These are phyloP conservation scores for Hetaerina titia DNA, from an alignment of 2,888 invertebrate genomes.

Conservation along the genomic window DNA sequence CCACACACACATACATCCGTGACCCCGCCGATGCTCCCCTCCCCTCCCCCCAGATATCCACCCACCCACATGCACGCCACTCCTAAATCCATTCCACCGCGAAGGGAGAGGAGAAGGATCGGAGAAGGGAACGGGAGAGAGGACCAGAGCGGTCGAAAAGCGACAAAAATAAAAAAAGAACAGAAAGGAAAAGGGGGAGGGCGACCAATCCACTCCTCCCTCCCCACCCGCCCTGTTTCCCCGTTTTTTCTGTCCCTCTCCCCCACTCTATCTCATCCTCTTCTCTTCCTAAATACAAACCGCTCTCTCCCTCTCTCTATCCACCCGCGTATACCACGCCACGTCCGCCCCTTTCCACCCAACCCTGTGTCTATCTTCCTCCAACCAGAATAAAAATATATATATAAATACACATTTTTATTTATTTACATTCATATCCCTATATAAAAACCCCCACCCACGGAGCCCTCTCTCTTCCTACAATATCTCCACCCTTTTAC, in stretches of 20 bases:
- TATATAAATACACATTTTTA: no score
- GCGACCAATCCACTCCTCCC: background rate
- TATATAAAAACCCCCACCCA: background rate
- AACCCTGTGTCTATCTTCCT: background rate
- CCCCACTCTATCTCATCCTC: background rate
- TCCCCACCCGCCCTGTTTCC: background rate
- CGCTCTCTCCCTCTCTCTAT: background rate
- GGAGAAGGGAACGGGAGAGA: background rate
- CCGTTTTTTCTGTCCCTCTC: background rate
- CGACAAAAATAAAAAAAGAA: background rate
- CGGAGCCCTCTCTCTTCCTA: background rate
- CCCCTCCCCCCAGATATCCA: background rate
- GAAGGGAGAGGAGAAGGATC: background rate
- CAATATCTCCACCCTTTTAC: background rate
- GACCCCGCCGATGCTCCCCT: background rate
- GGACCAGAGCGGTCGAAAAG: background rate
- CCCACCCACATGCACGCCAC: background rate
- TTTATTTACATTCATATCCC: background rate
- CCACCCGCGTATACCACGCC: background rate
- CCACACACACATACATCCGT: background rate
- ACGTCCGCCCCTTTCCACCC: background rate
- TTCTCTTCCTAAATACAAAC: background rate
- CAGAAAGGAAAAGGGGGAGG: background rate
- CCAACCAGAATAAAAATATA: conserved; percentile 7
- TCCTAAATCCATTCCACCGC: background rate